Evolutionary conservation across 2,113 vertebrate genomes (phyloP), one percentile per base, ranked within the genome.

Genomic region (Tauraco erythrolophus): DNA sequence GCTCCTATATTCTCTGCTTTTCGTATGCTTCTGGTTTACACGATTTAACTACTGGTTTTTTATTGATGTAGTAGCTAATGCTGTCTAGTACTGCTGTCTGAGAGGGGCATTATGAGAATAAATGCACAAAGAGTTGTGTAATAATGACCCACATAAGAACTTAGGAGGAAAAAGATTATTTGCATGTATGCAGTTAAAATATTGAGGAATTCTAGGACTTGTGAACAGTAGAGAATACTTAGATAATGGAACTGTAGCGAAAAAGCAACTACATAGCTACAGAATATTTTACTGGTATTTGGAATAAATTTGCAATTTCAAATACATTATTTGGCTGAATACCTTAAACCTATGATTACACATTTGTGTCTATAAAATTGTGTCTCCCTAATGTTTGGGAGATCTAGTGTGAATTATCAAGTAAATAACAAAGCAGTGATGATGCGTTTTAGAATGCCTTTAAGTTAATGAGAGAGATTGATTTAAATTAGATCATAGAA

Each of bases 401-500:
- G 39, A 71, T 54, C 11, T 68, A 56, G 11, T 64, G 35, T 86
- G 68, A 89, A 80, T 43, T 56, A 56, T 2, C 22, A 68, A 28
- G 50, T 81, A 77, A 90, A 77, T 68, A 93, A 75, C 41, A 84
- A 80, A 84, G 54, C 53, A 61, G 33, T 35, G 64, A 58, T 92
- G 41, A 54, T 70, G 60, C 19, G 19, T 25, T 89, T 92, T 78
- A 94, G 53, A 94, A 89, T 65, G 56, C 9, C 50, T 94, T 51
- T 61, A 76, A 92, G 6, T 87, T 94, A 86, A 93, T 43, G 39
- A 76, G 58, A 69, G 65, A 72, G 33, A 45, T 54, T 89, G 92
- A 84, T 89, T 95, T 89, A 94, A 96, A 91, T 88, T 33, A 65
- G 45, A 23, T 86, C 35, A 45, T 95, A 51, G 48, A 94, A 94